phyloP scores from a whole-genome alignment of 2,797 vertebrate genomes.

The Mus minutoides region DNA sequence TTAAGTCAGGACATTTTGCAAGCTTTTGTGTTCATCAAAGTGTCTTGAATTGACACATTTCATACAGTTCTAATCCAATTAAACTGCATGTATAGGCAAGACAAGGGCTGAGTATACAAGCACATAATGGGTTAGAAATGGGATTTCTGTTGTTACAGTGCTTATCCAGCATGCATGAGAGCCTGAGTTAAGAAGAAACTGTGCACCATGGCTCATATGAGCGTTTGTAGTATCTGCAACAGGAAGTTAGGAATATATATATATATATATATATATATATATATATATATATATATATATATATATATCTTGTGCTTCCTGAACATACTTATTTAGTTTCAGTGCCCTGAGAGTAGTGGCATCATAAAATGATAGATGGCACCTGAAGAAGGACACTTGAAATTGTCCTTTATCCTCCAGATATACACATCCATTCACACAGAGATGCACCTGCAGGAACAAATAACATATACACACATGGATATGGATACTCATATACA shows the following conservation, averaged over 20 bases:
- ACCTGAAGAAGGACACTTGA: not conserved
- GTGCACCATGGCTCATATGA: not conserved
- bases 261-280: too few species aligned
- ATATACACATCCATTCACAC: not conserved
- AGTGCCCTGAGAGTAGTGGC: not conserved
- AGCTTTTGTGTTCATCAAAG: slow-evolving; percentile 34
- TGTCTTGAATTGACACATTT: slow-evolving; percentile 27
- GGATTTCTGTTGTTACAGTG: not conserved
- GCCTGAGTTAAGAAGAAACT: not conserved
- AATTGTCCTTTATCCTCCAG: not conserved
- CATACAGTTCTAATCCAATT: not conserved
- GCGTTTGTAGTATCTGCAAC: not conserved
- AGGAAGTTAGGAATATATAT: not conserved
- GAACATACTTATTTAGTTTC: not conserved
- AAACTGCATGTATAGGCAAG: not conserved
- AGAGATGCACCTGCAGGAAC: not conserved
- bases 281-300: fast-evolving
- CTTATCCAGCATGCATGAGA: too few species aligned
- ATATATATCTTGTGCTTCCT: not conserved
- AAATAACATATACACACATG: not conserved
- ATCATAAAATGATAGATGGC: not conserved
- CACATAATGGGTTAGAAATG: too few species aligned
- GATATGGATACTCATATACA: not conserved
- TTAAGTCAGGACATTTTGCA: not conserved
- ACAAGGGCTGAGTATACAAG: not conserved